Conservation (phyloP, 2,797 vertebrate genomes). For the Loriculus beryllinus region DNA sequence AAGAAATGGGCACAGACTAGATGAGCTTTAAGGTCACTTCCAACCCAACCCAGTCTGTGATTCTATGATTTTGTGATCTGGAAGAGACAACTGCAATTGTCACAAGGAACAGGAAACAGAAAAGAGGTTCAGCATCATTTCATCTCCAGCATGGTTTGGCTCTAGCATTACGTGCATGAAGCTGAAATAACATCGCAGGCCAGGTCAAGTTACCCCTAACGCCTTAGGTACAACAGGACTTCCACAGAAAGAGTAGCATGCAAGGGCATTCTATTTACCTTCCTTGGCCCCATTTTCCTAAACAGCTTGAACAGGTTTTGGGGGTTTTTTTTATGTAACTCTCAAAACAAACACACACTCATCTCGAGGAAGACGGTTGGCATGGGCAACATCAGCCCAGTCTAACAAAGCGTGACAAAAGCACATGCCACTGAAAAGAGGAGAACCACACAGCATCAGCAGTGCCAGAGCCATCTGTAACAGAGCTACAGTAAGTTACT, state of each 20-base stretch:
- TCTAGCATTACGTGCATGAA: accelerated
- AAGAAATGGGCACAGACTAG: background rate
- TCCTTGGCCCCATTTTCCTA: background rate
- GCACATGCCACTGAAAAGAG: background rate
- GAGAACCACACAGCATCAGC: background rate
- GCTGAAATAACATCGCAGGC: background rate
- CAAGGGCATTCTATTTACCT: background rate
- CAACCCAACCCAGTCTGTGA: background rate
- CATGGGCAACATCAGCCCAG: background rate
- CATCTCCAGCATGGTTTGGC: background rate
- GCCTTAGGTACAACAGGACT: no score
- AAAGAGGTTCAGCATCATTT: background rate
- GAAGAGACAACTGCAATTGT: background rate
- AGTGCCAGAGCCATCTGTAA: background rate
- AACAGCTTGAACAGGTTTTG: background rate
- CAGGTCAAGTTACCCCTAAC: background rate
- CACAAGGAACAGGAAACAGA: background rate
- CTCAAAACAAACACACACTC: background rate
- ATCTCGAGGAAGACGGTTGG: background rate
- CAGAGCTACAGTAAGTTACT: background rate
- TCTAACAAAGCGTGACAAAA: background rate
- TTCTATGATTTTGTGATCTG: background rate
- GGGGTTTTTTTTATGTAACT: background rate
- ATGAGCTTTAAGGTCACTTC: background rate
- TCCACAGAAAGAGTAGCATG: background rate